Conservation (phyloP, 2,797 vertebrate species). For the Kryptolebias ocellatus region DNA sequence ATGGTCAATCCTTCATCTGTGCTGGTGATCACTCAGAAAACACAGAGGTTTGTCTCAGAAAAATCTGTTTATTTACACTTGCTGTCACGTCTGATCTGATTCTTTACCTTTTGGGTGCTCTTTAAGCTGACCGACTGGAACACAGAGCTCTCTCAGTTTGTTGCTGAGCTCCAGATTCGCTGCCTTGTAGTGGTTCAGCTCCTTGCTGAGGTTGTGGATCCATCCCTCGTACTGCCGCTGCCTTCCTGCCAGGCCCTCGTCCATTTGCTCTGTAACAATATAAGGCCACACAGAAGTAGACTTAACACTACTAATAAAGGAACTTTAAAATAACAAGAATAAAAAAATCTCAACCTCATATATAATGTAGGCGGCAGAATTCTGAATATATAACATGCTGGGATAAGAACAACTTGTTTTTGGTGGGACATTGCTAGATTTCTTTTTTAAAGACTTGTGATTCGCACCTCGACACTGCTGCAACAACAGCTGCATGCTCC, state of each 20-base stretch:
- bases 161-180: constrained; percentile 89
- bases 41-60: no score
- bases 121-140: constrained; percentile 55
- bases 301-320: not conserved
- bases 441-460: no score
- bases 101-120: constrained; percentile 63
- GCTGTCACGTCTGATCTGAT: no score
- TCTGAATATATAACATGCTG: not conserved
- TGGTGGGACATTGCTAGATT: no score
- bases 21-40: no score
- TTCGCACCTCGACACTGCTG: constrained; percentile 90
- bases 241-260: constrained; percentile 89
- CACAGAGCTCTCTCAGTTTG: constrained; percentile 80
- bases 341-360: not conserved
- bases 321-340: no score
- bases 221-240: constrained; percentile 90
- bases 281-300: constrained; percentile 1
- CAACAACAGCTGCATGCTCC: constrained; percentile 90
- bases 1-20: no score
- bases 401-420: not conserved
- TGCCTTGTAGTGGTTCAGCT: constrained; percentile 86
- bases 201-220: constrained; percentile 91
- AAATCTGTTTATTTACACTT: no score
- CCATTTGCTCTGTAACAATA: constrained; percentile 87
- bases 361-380: not conserved